These are phyloP conservation scores for Hydractinia symbiolongicarpus DNA, from an alignment of 30 jellyfish, hydroid and myxozoan genomes.

Conservation along the genomic window DNA sequence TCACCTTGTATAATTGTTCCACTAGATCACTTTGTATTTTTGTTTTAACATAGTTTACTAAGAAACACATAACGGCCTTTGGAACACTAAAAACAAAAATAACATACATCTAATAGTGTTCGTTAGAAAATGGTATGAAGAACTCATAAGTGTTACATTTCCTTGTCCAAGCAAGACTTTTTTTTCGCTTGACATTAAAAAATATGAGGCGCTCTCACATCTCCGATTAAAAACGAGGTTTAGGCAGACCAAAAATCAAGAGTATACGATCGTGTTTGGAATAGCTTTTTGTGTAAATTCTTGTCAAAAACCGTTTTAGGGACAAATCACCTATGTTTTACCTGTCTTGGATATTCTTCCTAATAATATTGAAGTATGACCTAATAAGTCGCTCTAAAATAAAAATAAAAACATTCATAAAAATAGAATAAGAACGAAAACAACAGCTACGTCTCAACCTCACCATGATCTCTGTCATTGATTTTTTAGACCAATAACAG, in stretches of 20 bases:
- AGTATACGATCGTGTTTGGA: not conserved
- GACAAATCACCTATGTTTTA: not conserved
- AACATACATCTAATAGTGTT: not conserved
- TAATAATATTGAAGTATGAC: constrained; percentile 85
- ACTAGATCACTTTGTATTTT: constrained; percentile 95
- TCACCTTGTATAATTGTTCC: constrained; percentile 80
- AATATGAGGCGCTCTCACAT: not conserved
- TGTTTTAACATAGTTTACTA: constrained; percentile 75
- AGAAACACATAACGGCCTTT: constrained; percentile 93
- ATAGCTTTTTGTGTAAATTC: not conserved
- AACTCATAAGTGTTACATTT: not conserved
- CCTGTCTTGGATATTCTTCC: constrained; percentile 99
- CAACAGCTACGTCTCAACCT: too few species aligned
- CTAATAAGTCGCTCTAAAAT: constrained; percentile 84
- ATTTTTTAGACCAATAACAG: too few species aligned
- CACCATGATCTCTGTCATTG: too few species aligned
- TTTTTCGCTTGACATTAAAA: not conserved
- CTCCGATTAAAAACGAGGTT: not conserved
- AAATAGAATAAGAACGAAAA: too few species aligned
- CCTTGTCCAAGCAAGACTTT: too few species aligned
- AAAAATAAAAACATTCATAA: not conserved
- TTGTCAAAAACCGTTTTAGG: not conserved
- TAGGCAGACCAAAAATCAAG: not conserved
- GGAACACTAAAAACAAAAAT: constrained; percentile 74
- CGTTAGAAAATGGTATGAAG: not conserved